Percentiles rank a stretch among this genome's conserved stretches.
Conservation (phyloP, 1,140 invertebrate species). For the Harpegnathos saltator region DNA sequence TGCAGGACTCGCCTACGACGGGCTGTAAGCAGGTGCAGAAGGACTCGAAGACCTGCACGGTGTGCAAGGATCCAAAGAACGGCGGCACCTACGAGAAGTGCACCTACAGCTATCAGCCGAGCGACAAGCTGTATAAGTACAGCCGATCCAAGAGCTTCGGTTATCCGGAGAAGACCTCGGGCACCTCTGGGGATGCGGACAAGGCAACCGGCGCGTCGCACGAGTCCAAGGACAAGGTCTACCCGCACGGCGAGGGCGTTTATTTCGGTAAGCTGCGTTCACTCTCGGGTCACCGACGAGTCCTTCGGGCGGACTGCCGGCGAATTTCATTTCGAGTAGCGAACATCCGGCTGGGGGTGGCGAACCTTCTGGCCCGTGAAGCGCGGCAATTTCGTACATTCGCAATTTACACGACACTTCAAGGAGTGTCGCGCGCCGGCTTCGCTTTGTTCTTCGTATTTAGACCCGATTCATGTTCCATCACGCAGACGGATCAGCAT, state of each 20-base stretch:
- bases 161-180: constrained; percentile 15
- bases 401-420: neutral
- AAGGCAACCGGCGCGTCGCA: neutral
- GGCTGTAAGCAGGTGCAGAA: constrained; percentile 88
- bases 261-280: constrained; percentile 26
- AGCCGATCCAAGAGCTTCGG: constrained; percentile 82
- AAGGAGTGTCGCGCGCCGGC: no score
- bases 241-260: constrained; percentile 6
- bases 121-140: constrained; percentile 90
- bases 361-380: no score
- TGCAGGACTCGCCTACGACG: neutral
- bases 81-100: constrained; percentile 91
- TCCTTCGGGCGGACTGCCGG: neutral
- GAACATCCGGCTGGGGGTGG: no score
- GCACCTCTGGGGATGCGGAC: neutral
- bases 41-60: constrained; percentile 88
- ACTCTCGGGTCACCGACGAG: neutral
- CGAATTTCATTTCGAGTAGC: neutral
- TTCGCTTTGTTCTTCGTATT: no score
- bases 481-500: constrained; percentile 3
- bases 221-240: neutral
- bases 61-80: constrained; percentile 89
- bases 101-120: constrained; percentile 89
- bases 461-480: no score
- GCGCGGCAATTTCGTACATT: no score